Evolutionary conservation across 2,113 vertebrate species (phyloP).

Genomic region (Cynocephalus volans): DNA sequence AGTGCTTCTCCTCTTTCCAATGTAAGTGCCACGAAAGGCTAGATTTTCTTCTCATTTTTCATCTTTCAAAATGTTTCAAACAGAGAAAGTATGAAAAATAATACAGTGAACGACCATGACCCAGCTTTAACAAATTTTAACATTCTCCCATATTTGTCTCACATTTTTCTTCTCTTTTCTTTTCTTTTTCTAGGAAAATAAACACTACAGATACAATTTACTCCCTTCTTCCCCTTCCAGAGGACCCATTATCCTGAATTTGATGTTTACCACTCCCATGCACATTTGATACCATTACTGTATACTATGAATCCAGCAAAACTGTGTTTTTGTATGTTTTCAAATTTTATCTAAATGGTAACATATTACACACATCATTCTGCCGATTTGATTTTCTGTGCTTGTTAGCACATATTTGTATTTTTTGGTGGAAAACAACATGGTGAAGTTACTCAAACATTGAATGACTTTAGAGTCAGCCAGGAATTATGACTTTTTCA

Average conservation of each 20-base stretch:
- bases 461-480: not conserved
- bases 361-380: not conserved
- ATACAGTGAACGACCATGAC: not conserved
- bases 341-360: not conserved
- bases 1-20: not conserved
- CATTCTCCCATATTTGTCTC: conserved; percentile 21
- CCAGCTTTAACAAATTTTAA: conserved; percentile 43
- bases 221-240: not conserved
- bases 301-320: conserved; percentile 20
- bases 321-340: conserved; percentile 32
- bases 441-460: not conserved
- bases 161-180: not conserved
- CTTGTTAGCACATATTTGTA: not conserved
- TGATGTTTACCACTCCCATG: not conserved
- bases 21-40: not conserved
- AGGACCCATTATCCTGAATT: not conserved
- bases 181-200: not conserved
- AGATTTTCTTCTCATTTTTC: not conserved
- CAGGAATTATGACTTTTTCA: not conserved
- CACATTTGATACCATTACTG: not conserved
- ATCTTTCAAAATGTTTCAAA: not conserved
- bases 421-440: not conserved
- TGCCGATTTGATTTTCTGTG: conserved; percentile 30
- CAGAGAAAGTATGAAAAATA: conserved; percentile 40
- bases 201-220: not conserved